Conservation (phyloP, 2,888 invertebrate genomes). For the Baccha elongata region DNA sequence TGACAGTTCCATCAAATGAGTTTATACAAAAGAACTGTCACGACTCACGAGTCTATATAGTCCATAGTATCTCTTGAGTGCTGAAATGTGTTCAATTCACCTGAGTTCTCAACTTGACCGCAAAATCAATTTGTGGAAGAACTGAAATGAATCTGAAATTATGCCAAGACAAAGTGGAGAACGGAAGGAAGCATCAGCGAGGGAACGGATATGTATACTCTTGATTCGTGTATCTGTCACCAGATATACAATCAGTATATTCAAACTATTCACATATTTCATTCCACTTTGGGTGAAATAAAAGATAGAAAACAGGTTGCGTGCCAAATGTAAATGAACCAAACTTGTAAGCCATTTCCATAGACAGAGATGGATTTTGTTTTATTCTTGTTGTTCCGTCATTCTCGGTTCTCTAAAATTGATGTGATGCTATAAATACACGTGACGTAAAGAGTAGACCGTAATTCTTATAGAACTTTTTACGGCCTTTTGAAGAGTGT, state of each 20-base stretch:
- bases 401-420: constrained; percentile 30
- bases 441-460: constrained; percentile 36
- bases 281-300: constrained; percentile 27
- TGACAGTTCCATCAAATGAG: constrained; percentile 29
- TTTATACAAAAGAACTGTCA: constrained; percentile 19
- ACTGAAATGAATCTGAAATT: constrained; percentile 39
- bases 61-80: not conserved
- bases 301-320: constrained; percentile 40
- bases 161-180: constrained; percentile 23
- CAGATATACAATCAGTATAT: not conserved
- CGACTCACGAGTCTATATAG: not conserved
- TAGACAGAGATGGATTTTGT: constrained; percentile 43
- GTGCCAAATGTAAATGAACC: constrained; percentile 68
- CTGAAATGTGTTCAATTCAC: constrained; percentile 36
- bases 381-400: not conserved
- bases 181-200: constrained; percentile 8
- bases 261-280: constrained; percentile 24
- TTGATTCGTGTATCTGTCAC: not conserved
- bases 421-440: constrained; percentile 63
- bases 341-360: constrained; percentile 42
- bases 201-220: not conserved
- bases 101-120: constrained; percentile 56
- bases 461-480: constrained; percentile 23
- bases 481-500: constrained; percentile 36
- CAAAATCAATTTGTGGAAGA: constrained; percentile 48